Evolutionary conservation across 2,888 invertebrate species (phyloP).

Genomic region (Chymomyza procnemis): DNA sequence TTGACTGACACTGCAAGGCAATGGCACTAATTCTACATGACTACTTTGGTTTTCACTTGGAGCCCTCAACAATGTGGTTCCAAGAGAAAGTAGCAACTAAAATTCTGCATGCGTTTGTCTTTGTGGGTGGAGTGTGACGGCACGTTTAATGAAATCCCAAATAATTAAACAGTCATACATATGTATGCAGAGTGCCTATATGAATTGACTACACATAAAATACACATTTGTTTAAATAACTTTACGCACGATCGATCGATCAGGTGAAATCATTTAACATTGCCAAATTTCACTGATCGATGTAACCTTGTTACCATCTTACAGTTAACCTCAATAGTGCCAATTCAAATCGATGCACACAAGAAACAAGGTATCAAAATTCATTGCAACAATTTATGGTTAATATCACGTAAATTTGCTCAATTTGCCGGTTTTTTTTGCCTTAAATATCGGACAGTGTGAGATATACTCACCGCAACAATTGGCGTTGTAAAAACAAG

Average conservation of each 20-base stretch:
- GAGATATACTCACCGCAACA: conserved; percentile 4
- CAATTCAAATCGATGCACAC: conserved; percentile 49
- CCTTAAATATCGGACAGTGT: conserved; percentile 3
- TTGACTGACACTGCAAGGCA: background rate
- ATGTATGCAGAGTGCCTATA: background rate
- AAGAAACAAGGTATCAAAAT: conserved; percentile 3
- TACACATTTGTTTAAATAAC: conserved; percentile 48
- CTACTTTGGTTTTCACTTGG: background rate
- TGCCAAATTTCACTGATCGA: conserved; percentile 47
- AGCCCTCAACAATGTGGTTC: background rate
- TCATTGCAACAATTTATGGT: background rate
- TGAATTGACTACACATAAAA: background rate
- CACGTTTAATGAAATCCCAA: background rate
- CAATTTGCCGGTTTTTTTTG: conserved; percentile 25
- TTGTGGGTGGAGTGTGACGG: background rate
- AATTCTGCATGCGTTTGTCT: background rate
- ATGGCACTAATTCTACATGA: background rate
- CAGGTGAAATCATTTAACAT: conserved; percentile 33
- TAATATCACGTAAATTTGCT: conserved; percentile 49
- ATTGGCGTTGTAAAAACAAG: too few species aligned
- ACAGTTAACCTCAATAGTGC: conserved; percentile 4
- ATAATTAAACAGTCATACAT: background rate
- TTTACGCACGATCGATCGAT: conserved; percentile 29
- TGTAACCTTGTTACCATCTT: conserved; percentile 24
- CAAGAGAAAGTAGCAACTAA: background rate